Evolutionary conservation across 2,113 vertebrate species (phyloP), one percentile per base, ranked within the genome.

Genomic region (Rhegmatorhina hoffmannsi): DNA sequence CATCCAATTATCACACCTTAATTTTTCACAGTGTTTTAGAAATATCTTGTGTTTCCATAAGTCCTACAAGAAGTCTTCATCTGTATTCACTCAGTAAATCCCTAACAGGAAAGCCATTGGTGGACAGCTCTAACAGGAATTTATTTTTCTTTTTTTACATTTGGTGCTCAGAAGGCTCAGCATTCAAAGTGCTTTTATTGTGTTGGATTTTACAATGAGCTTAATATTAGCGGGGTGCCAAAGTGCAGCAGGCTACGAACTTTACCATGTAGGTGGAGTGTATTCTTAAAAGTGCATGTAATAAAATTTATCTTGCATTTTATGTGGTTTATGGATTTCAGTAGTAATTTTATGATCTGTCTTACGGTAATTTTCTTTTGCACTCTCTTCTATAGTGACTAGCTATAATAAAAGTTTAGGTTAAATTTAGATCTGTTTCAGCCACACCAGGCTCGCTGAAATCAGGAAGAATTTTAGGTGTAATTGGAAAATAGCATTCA

Each of bases 181-280:
- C 97, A 96, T 97, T 96, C 97, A 98, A 97, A 98, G 97, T 97
- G 97, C 95, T 97, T 95, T 97, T 97, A 97, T 97, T 97, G 96
- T 97, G 95, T 95, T 96, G 95, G 94, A 96, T 96, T 97, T 97
- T 97, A 98, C 97, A 98, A 97, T 98, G 94, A 96, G 95, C 96
- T 98, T 97, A 98, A 96, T 97, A 97, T 97, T 97, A 97, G 97
- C 97, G 33, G 97, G 97, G 96, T 97, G 97, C 98, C 97, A 96
- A 96, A 97, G 98, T 97, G 96, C 95, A 97, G 97, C 95, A 96
- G 95, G 92, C 91, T 96, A 95, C 94, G 96, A 97, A 97, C 96
- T 98, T 97, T 93, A 96, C 96, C 95, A 55, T 97, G 97, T 96
- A 97, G 95, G 95, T 97, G 93, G 96, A 97, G 95, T 91, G 94